phyloP scores from a whole-genome alignment of 2,888 invertebrate genomes.

The Sphecodes monilicornis region DNA sequence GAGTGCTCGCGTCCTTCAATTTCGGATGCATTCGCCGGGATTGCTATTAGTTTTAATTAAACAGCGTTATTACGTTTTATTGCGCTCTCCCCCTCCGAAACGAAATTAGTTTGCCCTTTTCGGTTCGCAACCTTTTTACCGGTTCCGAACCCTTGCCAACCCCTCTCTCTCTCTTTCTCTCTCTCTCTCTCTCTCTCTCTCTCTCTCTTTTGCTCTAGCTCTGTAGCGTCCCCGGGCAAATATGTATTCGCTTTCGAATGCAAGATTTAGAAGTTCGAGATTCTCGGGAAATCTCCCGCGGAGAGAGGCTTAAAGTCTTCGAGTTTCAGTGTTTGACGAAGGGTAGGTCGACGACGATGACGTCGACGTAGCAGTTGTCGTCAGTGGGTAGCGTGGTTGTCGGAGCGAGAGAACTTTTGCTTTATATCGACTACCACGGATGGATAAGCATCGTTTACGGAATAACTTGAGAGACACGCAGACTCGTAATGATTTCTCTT shows the following conservation, averaged over 20 bases:
- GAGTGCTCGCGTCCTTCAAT: conserved; percentile 35
- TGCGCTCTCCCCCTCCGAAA: background rate
- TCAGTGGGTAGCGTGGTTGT: background rate
- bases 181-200: background rate
- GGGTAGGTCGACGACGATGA: background rate
- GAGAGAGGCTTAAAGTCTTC: conserved; percentile 19
- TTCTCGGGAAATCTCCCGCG: conserved; percentile 10
- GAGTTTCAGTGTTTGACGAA: conserved; percentile 29
- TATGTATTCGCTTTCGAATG: conserved; percentile 34
- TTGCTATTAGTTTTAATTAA: conserved; percentile 54
- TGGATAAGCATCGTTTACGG: conserved; percentile 30
- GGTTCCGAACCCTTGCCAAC: background rate
- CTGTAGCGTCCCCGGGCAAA: conserved; percentile 28
- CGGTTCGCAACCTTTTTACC: background rate
- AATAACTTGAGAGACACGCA: conserved; percentile 25
- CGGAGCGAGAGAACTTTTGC: conserved; percentile 12
- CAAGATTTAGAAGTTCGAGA: conserved; percentile 18
- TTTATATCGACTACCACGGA: conserved; percentile 17
- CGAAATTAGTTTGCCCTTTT: conserved; percentile 44
- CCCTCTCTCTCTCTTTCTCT: background rate
- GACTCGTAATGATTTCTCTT: conserved; percentile 7
- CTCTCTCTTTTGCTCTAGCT: background rate
- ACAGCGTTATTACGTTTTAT: conserved; percentile 45
- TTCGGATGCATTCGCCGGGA: conserved; percentile 25
- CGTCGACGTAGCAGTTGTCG: background rate